Percentiles rank a stretch among this genome's conserved stretches.
phyloP scores from a whole-genome alignment of 2,888 invertebrate genomes.

The Dynastes hyllus region DNA sequence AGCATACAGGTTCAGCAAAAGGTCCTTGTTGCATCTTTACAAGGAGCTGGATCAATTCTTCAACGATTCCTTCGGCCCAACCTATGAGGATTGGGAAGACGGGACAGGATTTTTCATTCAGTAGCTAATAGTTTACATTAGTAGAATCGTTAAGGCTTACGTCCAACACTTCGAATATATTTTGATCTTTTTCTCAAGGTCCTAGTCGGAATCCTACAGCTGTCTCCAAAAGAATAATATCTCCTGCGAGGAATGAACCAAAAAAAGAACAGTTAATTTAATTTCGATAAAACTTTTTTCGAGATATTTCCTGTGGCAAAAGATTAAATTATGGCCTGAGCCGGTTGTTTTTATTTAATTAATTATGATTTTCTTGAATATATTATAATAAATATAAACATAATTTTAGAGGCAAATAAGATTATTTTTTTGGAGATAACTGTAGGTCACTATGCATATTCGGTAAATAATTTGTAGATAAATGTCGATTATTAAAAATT shows the following conservation, averaged over 20 bases:
- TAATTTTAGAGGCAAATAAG: too few species aligned
- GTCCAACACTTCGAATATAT: slow-evolving; percentile 41
- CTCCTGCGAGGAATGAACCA: background rate
- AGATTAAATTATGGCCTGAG: too few species aligned
- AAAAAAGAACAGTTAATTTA: too few species aligned
- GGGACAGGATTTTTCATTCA: slow-evolving; percentile 68
- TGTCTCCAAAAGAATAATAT: slow-evolving; percentile 31
- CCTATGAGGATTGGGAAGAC: slow-evolving; percentile 69
- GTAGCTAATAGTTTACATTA: slow-evolving; percentile 44
- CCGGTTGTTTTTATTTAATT: too few species aligned
- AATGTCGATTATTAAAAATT: background rate
- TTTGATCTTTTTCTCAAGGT: slow-evolving; percentile 25
- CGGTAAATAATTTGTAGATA: background rate
- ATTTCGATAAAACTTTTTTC: background rate
- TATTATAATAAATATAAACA: too few species aligned
- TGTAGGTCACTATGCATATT: background rate
- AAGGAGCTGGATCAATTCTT: slow-evolving; percentile 91
- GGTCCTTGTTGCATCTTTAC: slow-evolving; percentile 85
- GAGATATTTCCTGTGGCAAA: too few species aligned
- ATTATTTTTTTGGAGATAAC: slow-evolving; percentile 13
- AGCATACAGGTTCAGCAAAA: slow-evolving; percentile 80
- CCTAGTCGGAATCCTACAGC: slow-evolving; percentile 27
- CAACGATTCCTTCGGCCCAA: slow-evolving; percentile 84
- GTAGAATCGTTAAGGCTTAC: slow-evolving; percentile 31
- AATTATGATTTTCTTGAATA: too few species aligned